Base-by-base conservation (phyloP, 1,140 invertebrate genomes). In the Arctopsyche grandis region DNA sequence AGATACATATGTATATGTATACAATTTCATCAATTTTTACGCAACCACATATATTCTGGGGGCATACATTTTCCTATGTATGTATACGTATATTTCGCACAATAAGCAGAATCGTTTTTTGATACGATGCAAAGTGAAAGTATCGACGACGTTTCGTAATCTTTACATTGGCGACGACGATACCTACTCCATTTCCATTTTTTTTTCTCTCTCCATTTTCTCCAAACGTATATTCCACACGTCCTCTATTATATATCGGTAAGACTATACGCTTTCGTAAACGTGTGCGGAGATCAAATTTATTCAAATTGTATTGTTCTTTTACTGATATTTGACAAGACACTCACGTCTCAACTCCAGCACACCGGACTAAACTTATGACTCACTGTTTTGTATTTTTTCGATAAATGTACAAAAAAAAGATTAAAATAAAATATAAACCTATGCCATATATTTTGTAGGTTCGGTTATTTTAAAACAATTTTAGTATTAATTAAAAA, bases 261-360 rank as follows among this genome's bases (percentile, higher is more conserved):
- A 74, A 74, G 52, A 38, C 46, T 74, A 63, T 43, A 76, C 56
- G 56, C 24, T 43, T 63, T 56, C 56, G 24, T 77, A 69, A 77
- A 70, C 76, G 63, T 70, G 76, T 69, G 76, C 44, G 66, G 46
- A 76, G 75, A 82, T 82, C 60, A 81, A 82, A 82, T 82, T 80
- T 82, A 82, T 82, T 82, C 81, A 82, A 82, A 82, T 82, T 82
- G 79, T 82, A 82, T 82, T 82, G 81, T 82, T 82, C 81, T 80
- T 69, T 82, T 82, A 80, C 79, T 82, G 81, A 82, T 82, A 82
- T 82, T 82, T 82, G 81, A 82, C 79, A 82, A 82, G 78, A 74
- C 75, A 75, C 79, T 82, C 81, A 82, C 81, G 81, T 82, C 81
- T 38, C 60, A n/a, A 70, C 29, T 69, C 74, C 9, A 44, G 74